Evolutionary conservation across 1,140 invertebrate species (phyloP).

Genomic region (Hycleus phaleratus): DNA sequence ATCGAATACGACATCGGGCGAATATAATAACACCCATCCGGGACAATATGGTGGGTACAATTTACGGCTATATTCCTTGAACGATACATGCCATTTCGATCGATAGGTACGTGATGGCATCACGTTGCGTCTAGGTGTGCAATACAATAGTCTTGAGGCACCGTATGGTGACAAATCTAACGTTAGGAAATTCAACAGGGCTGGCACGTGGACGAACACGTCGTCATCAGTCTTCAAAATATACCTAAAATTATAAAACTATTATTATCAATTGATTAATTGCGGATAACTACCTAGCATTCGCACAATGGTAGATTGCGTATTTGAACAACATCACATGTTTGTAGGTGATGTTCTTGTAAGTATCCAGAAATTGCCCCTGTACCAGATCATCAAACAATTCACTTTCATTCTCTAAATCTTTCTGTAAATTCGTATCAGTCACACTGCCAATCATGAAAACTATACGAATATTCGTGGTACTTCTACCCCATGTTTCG

Average conservation of each 20-base stretch:
- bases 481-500: constrained; percentile 56
- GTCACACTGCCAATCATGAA: constrained; percentile 62
- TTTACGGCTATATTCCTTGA: constrained; percentile 54
- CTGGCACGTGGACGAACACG: constrained; percentile 65
- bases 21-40: constrained; percentile 69
- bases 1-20: constrained; percentile 57
- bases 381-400: constrained; percentile 65
- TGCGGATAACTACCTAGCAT: constrained; percentile 46
- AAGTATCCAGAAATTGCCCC: constrained; percentile 69
- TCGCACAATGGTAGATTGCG: constrained; percentile 59
- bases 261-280: too few relatives aligned
- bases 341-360: constrained; percentile 82
- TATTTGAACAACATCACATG: constrained; percentile 80
- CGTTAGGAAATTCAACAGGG: constrained; percentile 54
- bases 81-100: constrained; percentile 72
- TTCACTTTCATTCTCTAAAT: constrained; percentile 53
- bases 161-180: constrained; percentile 49
- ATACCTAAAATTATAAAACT: constrained; percentile 27
- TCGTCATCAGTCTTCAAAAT: constrained; percentile 75
- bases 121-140: constrained; percentile 43
- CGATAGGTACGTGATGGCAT: constrained; percentile 54
- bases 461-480: constrained; percentile 45
- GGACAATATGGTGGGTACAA: constrained; percentile 61
- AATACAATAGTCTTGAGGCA: constrained; percentile 52
- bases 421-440: constrained; percentile 39